These are phyloP conservation scores for Zophobas atratus DNA, from an alignment of 1,140 invertebrate genomes.

Conservation along the genomic window DNA sequence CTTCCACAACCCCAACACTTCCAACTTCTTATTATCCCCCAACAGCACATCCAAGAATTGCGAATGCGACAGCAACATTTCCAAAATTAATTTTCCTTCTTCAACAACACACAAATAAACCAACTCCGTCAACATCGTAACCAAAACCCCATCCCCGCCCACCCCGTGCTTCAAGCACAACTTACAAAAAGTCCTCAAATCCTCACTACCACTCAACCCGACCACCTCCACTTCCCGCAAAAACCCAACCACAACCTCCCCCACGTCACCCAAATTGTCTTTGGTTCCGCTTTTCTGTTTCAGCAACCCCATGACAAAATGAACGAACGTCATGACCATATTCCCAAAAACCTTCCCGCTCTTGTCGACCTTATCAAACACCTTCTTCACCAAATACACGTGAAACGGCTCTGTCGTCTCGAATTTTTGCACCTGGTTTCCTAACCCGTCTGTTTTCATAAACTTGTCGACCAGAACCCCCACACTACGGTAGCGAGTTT, in stretches of 20 bases:
- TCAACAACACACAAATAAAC: conserved; percentile 71
- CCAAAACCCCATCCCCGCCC: conserved; percentile 70
- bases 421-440: conserved; percentile 73
- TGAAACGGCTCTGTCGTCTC: conserved; percentile 74
- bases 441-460: conserved; percentile 73
- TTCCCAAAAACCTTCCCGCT: conserved; percentile 54
- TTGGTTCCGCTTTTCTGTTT: conserved; percentile 60
- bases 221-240: conserved; percentile 67
- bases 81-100: conserved; percentile 74
- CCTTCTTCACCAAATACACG: conserved; percentile 70
- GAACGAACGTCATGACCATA: conserved; percentile 61
- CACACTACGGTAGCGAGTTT: conserved; percentile 70
- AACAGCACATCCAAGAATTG: conserved; percentile 80
- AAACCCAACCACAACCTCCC: conserved; percentile 67
- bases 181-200: conserved; percentile 79
- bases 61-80: conserved; percentile 83
- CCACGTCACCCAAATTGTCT: conserved; percentile 65
- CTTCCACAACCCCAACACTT: conserved; percentile 75
- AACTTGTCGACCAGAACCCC: conserved; percentile 71
- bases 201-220: conserved; percentile 71
- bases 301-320: conserved; percentile 67
- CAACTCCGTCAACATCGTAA: conserved; percentile 72
- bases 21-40: conserved; percentile 70
- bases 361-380: conserved; percentile 70
- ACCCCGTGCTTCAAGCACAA: conserved; percentile 76